Evolutionary conservation across 2,797 vertebrate species (phyloP).

Genomic region (Sciurus vulgaris): DNA sequence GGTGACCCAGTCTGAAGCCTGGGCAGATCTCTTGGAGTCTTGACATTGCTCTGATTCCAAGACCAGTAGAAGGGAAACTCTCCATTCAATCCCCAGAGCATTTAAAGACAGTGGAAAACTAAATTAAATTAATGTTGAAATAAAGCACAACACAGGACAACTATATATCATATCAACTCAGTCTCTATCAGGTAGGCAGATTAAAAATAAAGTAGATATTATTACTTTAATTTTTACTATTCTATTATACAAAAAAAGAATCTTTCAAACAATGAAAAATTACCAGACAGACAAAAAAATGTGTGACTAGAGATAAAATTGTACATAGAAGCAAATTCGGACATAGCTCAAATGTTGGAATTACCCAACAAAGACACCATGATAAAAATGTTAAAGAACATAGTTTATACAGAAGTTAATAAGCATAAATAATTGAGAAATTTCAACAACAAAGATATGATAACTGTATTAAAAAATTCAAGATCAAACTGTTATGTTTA

Average conservation of each 20-base stretch:
- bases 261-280: neutral
- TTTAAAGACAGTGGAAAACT: neutral
- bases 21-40: neutral
- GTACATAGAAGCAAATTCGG: neutral
- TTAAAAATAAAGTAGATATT: neutral
- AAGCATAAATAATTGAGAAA: neutral
- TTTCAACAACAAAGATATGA: neutral
- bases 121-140: slow-evolving; percentile 14
- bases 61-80: neutral
- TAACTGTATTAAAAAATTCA: neutral
- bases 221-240: neutral
- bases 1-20: neutral
- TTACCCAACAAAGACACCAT: neutral
- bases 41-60: neutral
- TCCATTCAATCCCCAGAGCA: neutral
- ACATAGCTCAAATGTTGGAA: neutral
- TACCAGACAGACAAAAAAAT: neutral
- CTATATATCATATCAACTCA: neutral
- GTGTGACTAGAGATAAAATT: neutral
- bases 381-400: neutral
- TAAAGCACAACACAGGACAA: neutral
- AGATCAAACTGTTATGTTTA: neutral
- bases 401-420: neutral
- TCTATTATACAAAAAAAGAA: slow-evolving; percentile 19
- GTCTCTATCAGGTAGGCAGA: neutral